Evolutionary conservation across 1,140 invertebrate species (phyloP).

Genomic region (Saccostrea cuccullata): DNA sequence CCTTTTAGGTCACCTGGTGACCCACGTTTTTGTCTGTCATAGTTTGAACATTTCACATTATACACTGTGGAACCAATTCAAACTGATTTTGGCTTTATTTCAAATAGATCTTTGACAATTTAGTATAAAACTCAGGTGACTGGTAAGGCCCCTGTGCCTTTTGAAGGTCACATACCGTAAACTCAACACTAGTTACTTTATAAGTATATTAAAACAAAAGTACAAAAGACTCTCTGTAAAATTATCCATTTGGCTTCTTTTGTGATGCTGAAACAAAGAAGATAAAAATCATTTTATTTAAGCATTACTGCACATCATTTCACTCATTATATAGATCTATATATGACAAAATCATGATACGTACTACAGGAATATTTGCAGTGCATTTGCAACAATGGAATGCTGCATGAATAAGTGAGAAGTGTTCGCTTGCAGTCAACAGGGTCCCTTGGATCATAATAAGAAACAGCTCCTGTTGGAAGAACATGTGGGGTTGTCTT

Average conservation of each 20-base stretch:
- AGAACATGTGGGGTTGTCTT: slow-evolving; percentile 36
- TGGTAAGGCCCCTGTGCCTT: too few relatives aligned
- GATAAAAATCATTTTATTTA: neutral
- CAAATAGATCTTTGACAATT: too few relatives aligned
- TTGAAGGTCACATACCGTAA: too few relatives aligned
- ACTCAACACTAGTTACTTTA: too few relatives aligned
- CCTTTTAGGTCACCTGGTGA: too few relatives aligned
- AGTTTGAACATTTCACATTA: too few relatives aligned
- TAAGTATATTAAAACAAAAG: too few relatives aligned
- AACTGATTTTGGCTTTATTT: too few relatives aligned
- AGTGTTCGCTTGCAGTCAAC: slow-evolving; percentile 51
- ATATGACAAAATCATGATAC: neutral
- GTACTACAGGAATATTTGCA: slow-evolving; percentile 55
- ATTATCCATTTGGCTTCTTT: slow-evolving; percentile 30
- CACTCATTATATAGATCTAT: neutral
- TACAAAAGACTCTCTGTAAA: neutral
- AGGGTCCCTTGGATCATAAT: slow-evolving; percentile 49
- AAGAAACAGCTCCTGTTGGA: slow-evolving; percentile 42
- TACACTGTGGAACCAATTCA: too few relatives aligned
- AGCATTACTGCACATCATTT: neutral
- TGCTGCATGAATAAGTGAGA: slow-evolving; percentile 31
- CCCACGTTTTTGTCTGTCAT: too few relatives aligned
- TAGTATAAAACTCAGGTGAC: too few relatives aligned
- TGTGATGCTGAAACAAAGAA: slow-evolving; percentile 17
- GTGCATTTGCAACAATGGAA: slow-evolving; percentile 38